Base-by-base conservation (phyloP, 64 coral and sea anemone genomes). In the Acropora tenuis region DNA sequence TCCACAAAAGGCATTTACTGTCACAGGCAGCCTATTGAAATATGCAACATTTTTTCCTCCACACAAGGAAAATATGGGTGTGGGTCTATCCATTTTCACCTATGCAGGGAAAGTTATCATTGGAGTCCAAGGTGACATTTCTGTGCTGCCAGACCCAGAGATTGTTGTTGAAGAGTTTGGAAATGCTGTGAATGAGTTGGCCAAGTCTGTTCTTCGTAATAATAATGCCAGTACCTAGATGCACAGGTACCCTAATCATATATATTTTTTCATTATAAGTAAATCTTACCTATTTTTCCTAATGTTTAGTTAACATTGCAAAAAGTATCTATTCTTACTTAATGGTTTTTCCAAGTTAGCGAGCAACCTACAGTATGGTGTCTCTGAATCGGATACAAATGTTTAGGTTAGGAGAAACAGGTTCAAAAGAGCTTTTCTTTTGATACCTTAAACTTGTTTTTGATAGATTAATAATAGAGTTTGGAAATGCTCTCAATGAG, bases 1-100 rank as follows among this genome's bases (percentile, higher is more conserved):
- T 68, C 94, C 97, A 18, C 84, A 75, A 15, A 2, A 78, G 8
- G 76, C 57, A 0, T 86, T 98, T 52, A 60, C 44, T 16, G 79
- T 98, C 9, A 67, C n/a, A 78, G 91, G 80, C 10, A 43, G 85
- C 44, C 78, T 43, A 13, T 50, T 98, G 8, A 93, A 84, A 8
- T 71, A 79, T 47, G 69, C 91, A 59, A 86, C 73, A 41, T 98
- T 98, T 17, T 93, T 90, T 88, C 97, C 97, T 81, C 97, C 97
- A 41, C 94, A 98, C 83, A 87, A 88, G 43, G 61, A 92, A 67
- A 88, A 89, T 3, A 71, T 98, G 48, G 97, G 91, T 8, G 72
- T 98, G 17, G 94, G 94, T 2, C 53, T 95, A 15, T 93, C 94
- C 4, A 90, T 98, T 8, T 87, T 73, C 53, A 93, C 90, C 13